Evolutionary conservation across 2,113 vertebrate species (phyloP).

Genomic region (Gavia stellata): DNA sequence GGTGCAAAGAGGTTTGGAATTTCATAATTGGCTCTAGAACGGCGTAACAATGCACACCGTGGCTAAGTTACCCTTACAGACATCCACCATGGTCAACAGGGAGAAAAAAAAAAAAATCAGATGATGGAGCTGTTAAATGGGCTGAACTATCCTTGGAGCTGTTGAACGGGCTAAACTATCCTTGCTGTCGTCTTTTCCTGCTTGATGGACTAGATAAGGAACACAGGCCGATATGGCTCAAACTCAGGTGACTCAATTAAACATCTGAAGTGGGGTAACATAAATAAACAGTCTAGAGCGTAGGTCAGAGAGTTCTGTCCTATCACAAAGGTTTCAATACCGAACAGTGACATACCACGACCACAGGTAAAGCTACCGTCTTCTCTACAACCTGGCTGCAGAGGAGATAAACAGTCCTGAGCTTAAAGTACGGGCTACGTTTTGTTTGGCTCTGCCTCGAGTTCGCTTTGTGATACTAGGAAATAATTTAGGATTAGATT

Average conservation of each 20-base stretch:
- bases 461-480: too few species aligned
- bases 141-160: not conserved
- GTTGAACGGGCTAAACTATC: not conserved
- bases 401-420: not conserved
- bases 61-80: not conserved
- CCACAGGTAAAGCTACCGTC: not conserved
- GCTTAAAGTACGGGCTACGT: not conserved
- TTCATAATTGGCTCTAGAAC: not conserved
- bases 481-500: not conserved
- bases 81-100: not conserved
- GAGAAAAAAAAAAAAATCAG: not conserved
- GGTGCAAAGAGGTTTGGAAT: not conserved
- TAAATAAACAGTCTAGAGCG: not conserved
- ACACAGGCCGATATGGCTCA: rapidly evolving
- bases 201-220: not conserved
- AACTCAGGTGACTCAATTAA: not conserved
- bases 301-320: not conserved
- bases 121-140: not conserved
- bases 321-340: not conserved
- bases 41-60: rapidly evolving
- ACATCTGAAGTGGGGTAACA: not conserved
- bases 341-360: rapidly evolving
- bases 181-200: too few species aligned
- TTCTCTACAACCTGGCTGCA: not conserved
- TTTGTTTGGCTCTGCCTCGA: not conserved